phyloP scores from a whole-genome alignment of 2,797 vertebrate genomes.

The Lepilemur septentrionalis region DNA sequence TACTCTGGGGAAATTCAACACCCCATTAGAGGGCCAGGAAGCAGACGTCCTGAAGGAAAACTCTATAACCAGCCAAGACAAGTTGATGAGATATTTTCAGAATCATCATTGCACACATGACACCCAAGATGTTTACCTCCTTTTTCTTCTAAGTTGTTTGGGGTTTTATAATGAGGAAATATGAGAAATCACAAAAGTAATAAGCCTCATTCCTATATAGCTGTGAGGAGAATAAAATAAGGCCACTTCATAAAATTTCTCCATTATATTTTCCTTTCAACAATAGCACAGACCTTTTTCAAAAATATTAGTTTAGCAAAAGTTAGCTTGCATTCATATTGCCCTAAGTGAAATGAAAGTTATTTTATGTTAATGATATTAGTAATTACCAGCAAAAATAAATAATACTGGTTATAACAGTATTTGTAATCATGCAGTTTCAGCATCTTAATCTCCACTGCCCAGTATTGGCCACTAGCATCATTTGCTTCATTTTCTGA shows the following conservation, averaged over 20 bases:
- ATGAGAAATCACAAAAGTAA: conserved; percentile 64
- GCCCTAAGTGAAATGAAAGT: neutral
- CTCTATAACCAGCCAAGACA: neutral
- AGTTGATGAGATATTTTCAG: conserved; percentile 52
- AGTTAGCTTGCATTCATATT: neutral
- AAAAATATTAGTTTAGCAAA: conserved; percentile 42
- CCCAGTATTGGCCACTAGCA: neutral
- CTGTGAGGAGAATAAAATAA: conserved; percentile 58
- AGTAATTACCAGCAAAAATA: neutral
- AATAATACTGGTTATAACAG: neutral
- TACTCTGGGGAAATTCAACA: conserved; percentile 58
- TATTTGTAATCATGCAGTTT: neutral
- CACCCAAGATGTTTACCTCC: neutral
- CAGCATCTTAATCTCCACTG: neutral
- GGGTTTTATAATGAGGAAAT: conserved; percentile 55
- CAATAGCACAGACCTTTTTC: conserved; percentile 11
- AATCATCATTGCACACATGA: neutral
- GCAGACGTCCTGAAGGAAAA: conserved; percentile 14
- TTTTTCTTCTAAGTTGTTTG: conserved; percentile 16
- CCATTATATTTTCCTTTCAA: conserved; percentile 39
- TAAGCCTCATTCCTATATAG: conserved; percentile 27
- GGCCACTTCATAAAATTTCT: conserved; percentile 51
- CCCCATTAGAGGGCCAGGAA: conserved; percentile 2
- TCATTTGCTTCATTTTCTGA: neutral
- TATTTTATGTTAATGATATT: neutral